These are phyloP conservation scores for Carlito syrichta DNA, from an alignment of 2,113 vertebrate species.

Conservation along the genomic window DNA sequence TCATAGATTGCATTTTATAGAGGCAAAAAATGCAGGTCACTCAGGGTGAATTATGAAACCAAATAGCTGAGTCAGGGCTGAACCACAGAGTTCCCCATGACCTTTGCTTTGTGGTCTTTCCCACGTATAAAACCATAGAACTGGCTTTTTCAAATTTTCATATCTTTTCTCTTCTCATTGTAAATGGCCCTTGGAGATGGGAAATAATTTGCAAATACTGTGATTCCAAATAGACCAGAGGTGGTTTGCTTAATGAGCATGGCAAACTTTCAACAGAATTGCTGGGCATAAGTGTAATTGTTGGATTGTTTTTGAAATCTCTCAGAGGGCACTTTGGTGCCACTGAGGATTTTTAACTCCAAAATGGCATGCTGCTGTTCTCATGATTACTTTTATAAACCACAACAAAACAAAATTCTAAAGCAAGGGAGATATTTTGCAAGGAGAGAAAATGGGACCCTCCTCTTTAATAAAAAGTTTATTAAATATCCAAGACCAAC, in stretches of 20 bases:
- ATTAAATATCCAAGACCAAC: conserved; percentile 57
- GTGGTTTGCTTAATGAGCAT: neutral
- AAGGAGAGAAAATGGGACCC: conserved; percentile 19
- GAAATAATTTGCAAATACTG: conserved; percentile 47
- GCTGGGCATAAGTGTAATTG: neutral
- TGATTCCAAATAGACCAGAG: conserved; percentile 10
- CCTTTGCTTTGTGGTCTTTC: conserved; percentile 28
- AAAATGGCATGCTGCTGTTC: neutral
- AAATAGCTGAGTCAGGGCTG: neutral
- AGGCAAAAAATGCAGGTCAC: neutral
- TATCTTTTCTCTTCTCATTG: conserved; percentile 44
- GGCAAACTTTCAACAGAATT: neutral
- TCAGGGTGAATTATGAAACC: conserved; percentile 45
- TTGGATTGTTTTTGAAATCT: neutral
- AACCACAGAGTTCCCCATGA: conserved; percentile 9
- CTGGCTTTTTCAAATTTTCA: conserved; percentile 12
- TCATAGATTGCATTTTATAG: conserved; percentile 50
- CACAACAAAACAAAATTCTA: neutral
- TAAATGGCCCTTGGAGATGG: conserved; percentile 45
- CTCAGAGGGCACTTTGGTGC: neutral
- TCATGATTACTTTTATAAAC: neutral
- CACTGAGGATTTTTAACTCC: neutral
- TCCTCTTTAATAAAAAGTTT: conserved; percentile 45
- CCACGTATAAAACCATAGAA: conserved; percentile 5
- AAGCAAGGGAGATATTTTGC: neutral